These are phyloP conservation scores for Cynopterus brachyotis DNA, from an alignment of 2,113 vertebrate species.

Conservation along the genomic window DNA sequence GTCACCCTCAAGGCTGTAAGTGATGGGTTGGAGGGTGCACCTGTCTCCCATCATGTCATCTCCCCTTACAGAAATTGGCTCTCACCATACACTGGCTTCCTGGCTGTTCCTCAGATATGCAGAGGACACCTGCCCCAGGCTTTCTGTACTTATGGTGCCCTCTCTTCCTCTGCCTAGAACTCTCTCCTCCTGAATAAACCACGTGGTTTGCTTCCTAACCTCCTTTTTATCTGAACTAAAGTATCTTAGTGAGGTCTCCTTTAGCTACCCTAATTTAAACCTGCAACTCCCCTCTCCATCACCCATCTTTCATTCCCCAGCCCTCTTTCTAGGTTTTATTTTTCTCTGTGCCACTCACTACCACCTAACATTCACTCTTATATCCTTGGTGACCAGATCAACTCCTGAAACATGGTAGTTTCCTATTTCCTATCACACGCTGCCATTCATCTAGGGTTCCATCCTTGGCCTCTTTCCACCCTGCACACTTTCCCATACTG, in stretches of 20 bases:
- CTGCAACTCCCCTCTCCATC: fast-evolving
- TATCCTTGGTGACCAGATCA: background rate
- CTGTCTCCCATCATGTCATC: background rate
- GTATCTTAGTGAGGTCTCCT: background rate
- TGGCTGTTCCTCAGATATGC: background rate
- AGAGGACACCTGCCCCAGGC: background rate
- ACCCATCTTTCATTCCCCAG: background rate
- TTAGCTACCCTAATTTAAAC: background rate
- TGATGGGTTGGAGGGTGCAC: fast-evolving
- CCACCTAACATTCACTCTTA: background rate
- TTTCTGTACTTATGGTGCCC: background rate
- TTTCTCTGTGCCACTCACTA: background rate
- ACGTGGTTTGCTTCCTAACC: background rate
- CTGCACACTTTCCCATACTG: too few relatives aligned
- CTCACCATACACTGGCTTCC: background rate
- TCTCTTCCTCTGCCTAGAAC: background rate
- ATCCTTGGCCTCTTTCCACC: background rate
- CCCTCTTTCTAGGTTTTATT: background rate
- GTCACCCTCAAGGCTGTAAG: background rate
- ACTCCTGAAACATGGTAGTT: background rate
- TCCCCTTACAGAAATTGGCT: fast-evolving
- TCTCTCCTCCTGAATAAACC: background rate
- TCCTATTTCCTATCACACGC: too few relatives aligned
- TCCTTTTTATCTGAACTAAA: background rate
- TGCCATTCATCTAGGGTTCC: background rate